Conservation (phyloP, 2,888 invertebrate species). For the Dynastes tityus region DNA sequence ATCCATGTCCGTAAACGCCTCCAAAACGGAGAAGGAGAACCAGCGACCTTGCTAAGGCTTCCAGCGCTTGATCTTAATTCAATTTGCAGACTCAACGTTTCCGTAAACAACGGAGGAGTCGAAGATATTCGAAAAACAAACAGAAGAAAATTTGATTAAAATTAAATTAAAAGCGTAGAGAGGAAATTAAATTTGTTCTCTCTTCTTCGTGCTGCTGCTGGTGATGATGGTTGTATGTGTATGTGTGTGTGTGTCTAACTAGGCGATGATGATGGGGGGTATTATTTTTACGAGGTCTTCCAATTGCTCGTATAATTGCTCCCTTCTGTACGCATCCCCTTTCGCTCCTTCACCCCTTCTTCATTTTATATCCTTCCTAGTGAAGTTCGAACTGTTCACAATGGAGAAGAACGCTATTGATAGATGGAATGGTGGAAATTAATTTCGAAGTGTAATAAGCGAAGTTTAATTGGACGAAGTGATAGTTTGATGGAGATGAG, state of each 20-base stretch:
- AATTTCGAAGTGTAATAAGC: background rate
- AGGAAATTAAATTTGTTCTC: conserved; percentile 35
- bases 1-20: too few relatives aligned
- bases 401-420: background rate
- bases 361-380: too few relatives aligned
- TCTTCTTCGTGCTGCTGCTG: background rate
- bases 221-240: background rate
- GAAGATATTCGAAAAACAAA: conserved; percentile 31
- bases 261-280: conserved; percentile 1
- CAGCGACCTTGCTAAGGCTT: background rate
- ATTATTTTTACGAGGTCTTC: conserved; percentile 10
- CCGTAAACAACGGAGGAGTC: conserved; percentile 7
- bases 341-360: background rate
- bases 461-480: conserved; percentile 1
- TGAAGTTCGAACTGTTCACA: background rate
- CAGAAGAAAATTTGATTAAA: conserved; percentile 42
- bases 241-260: too few relatives aligned
- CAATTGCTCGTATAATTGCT: background rate
- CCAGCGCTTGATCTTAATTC: conserved; percentile 2
- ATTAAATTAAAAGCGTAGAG: conserved; percentile 35
- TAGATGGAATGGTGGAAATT: background rate
- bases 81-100: background rate
- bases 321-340: background rate
- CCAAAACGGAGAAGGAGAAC: background rate
- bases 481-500: too few relatives aligned